Percentiles rank a stretch among this genome's conserved stretches.
Evolutionary conservation across 1,140 invertebrate species (phyloP).

Genomic region (Thalassaphorura encarpata): DNA sequence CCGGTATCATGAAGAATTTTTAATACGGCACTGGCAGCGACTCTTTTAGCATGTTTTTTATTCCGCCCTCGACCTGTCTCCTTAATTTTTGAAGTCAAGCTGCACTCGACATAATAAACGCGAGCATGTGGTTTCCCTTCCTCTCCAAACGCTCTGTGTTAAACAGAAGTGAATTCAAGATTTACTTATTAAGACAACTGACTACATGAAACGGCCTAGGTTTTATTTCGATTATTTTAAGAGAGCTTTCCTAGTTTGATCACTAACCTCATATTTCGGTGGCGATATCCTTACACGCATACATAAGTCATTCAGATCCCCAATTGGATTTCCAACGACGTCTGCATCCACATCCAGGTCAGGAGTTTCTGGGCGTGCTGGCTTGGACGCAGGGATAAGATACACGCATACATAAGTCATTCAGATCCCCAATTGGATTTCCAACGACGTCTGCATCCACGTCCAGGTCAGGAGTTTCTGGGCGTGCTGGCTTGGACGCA

Average conservation of each 20-base stretch:
- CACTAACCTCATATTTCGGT: slow-evolving; percentile 22
- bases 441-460: slow-evolving; percentile 22
- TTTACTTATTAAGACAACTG: background rate
- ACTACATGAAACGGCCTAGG: too few relatives aligned
- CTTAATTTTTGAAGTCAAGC: background rate
- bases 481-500: background rate
- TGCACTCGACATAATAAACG: background rate
- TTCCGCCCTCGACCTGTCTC: slow-evolving; percentile 16
- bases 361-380: background rate
- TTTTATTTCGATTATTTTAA: too few relatives aligned
- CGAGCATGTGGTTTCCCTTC: too few relatives aligned
- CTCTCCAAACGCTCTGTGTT: too few relatives aligned
- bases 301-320: slow-evolving; percentile 28
- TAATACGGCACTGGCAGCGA: slow-evolving; percentile 20
- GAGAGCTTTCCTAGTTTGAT: background rate
- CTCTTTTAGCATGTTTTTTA: slow-evolving; percentile 28
- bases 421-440: slow-evolving; percentile 31
- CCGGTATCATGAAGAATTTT: too few relatives aligned
- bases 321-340: slow-evolving; percentile 29
- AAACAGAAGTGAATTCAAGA: background rate
- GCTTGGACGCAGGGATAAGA: background rate
- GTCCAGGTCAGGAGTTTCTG: background rate
- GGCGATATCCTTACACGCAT: slow-evolving; percentile 14
- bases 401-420: slow-evolving; percentile 24
- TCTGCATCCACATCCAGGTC: slow-evolving; percentile 18